Evolutionary conservation across 1,140 invertebrate species (phyloP).

Genomic region (Diuraphis noxia): DNA sequence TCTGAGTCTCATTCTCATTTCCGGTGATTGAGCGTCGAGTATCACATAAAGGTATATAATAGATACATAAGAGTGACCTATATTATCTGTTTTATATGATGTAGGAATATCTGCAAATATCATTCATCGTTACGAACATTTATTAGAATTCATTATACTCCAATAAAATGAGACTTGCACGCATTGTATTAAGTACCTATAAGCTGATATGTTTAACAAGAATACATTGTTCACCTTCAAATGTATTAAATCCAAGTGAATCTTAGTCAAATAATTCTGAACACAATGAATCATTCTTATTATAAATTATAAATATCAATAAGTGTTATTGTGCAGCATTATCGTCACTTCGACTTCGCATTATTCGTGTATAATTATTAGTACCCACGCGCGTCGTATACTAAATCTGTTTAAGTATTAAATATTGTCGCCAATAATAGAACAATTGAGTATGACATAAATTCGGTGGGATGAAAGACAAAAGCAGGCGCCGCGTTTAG

Average conservation of each 20-base stretch:
- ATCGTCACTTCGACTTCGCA: not conserved
- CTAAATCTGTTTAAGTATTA: not conserved
- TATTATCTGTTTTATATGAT: not conserved
- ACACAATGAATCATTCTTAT: not conserved
- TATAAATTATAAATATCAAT: not conserved
- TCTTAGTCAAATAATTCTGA: not conserved
- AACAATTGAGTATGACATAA: not conserved
- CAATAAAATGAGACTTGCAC: not conserved
- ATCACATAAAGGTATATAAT: not conserved
- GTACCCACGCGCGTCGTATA: not conserved
- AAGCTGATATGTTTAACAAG: not conserved
- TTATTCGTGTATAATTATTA: not conserved
- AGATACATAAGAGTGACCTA: not conserved
- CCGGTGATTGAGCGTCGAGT: no score
- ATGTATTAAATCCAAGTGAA: not conserved
- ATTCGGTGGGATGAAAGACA: not conserved
- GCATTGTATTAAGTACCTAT: no score
- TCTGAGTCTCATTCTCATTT: no score
- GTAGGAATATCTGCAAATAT: not conserved
- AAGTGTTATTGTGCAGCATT: not conserved
- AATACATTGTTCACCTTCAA: not conserved
- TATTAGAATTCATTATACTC: not conserved
- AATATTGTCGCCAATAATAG: not conserved
- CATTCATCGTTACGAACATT: not conserved
- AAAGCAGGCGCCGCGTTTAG: not conserved